Conservation (phyloP, 2,113 vertebrate species). For the Leucosticte australis region DNA sequence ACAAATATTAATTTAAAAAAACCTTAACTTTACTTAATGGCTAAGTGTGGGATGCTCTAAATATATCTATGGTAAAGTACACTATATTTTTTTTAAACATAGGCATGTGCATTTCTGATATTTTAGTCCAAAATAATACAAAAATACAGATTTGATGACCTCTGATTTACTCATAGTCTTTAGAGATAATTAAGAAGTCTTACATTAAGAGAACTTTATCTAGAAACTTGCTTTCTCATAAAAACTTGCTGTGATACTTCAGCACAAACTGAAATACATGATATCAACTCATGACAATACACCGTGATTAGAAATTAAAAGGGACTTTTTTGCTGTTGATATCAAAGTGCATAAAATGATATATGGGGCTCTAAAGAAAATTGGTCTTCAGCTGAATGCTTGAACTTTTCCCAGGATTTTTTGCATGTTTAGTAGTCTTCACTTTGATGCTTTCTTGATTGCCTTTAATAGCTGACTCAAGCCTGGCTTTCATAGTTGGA, state of each 20-base stretch:
- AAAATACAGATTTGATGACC: not conserved
- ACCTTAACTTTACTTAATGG: not conserved
- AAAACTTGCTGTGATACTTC: not conserved
- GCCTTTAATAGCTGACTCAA: constrained; percentile 88
- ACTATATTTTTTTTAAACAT: not conserved
- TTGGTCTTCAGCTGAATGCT: constrained; percentile 92
- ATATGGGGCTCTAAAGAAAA: constrained; percentile 80
- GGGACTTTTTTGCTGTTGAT: not conserved
- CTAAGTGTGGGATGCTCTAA: constrained; percentile 3
- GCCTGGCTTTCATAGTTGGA: constrained; percentile 86
- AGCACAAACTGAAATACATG: constrained; percentile 17
- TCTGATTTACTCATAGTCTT: not conserved
- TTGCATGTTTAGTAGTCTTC: constrained; percentile 73
- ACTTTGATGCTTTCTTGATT: constrained; percentile 84
- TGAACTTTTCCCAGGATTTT: constrained; percentile 74
- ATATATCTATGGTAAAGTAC: not conserved
- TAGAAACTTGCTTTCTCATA: not conserved
- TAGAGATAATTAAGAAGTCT: not conserved
- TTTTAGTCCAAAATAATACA: constrained; percentile 13
- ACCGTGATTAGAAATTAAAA: constrained; percentile 23
- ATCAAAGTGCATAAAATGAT: constrained; percentile 23
- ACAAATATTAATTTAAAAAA: not conserved
- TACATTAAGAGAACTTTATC: not conserved
- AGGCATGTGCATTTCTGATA: not conserved
- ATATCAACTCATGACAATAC: not conserved